Conservation (phyloP, 2,113 vertebrate species). For the Scophthalmus maximus region DNA sequence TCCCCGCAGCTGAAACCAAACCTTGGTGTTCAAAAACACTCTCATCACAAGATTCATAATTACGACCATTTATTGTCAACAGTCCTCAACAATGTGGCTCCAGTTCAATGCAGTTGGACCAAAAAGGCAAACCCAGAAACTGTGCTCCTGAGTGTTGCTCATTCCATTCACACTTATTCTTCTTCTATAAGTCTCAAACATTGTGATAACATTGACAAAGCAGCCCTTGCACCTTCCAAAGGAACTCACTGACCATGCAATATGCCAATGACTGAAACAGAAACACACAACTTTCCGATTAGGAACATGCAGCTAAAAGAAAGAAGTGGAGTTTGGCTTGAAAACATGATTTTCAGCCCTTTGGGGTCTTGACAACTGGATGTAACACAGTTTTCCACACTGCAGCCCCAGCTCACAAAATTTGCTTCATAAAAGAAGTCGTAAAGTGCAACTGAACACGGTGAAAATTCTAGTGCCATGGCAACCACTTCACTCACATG, state of each 20-base stretch:
- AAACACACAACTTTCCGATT: slow-evolving; percentile 1
- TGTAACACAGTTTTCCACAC: slow-evolving; percentile 58
- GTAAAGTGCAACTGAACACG: slow-evolving; percentile 53
- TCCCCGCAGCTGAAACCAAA: slow-evolving; percentile 36
- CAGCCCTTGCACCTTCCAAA: background rate
- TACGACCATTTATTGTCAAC: slow-evolving; percentile 40
- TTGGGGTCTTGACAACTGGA: slow-evolving; percentile 45
- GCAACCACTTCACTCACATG: slow-evolving; percentile 64
- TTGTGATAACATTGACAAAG: background rate
- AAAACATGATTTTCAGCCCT: slow-evolving; percentile 6
- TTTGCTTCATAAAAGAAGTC: slow-evolving; percentile 66
- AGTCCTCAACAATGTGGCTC: slow-evolving; percentile 6
- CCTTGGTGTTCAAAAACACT: slow-evolving; percentile 31
- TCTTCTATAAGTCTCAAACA: slow-evolving; percentile 6
- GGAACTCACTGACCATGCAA: background rate
- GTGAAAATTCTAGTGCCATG: slow-evolving; percentile 50
- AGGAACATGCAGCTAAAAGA: background rate
- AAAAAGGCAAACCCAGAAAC: slow-evolving; percentile 19
- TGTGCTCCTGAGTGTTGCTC: slow-evolving; percentile 4
- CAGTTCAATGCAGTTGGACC: background rate
- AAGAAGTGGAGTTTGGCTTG: slow-evolving; percentile 9
- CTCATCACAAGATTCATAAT: slow-evolving; percentile 27
- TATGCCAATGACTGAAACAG: background rate
- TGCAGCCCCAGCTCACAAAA: slow-evolving; percentile 41
- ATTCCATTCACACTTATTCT: slow-evolving; percentile 6